Percentiles rank a stretch among this genome's conserved stretches.
phyloP scores from a whole-genome alignment of 2,113 vertebrate species.

The Tragulus kanchil region DNA sequence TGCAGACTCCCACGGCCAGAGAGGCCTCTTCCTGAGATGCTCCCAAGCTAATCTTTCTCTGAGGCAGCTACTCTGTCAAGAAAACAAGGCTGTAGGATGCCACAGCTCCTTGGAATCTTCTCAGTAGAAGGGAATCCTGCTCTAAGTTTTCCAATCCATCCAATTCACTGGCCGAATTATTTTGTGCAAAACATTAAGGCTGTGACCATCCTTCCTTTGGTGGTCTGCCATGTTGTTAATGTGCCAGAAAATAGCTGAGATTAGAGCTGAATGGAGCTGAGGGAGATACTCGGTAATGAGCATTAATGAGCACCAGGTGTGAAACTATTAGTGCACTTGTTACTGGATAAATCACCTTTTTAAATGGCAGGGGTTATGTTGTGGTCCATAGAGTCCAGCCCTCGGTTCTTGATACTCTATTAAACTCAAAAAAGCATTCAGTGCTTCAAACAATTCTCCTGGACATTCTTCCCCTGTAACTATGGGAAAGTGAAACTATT shows the following conservation, averaged over 20 bases:
- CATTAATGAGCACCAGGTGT: constrained; percentile 76
- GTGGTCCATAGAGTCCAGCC: neutral
- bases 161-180: constrained; percentile 42
- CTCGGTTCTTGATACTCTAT: constrained; percentile 6
- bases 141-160: constrained; percentile 18
- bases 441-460: neutral
- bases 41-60: neutral
- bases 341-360: constrained; percentile 60
- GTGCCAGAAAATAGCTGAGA: constrained; percentile 68
- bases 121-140: neutral
- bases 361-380: neutral
- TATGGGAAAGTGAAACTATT: neutral
- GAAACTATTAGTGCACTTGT: constrained; percentile 59
- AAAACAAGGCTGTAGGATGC: neutral
- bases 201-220: constrained; percentile 53
- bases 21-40: neutral
- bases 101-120: neutral
- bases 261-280: constrained; percentile 70
- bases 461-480: neutral
- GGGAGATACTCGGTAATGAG: constrained; percentile 77
- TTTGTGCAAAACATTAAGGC: constrained; percentile 64
- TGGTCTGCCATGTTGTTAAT: constrained; percentile 69
- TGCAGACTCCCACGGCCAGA: neutral
- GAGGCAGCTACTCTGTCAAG: neutral
- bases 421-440: constrained; percentile 16